phyloP scores from a whole-genome alignment of 2,797 vertebrate genomes.

The Xerus rutilus region DNA sequence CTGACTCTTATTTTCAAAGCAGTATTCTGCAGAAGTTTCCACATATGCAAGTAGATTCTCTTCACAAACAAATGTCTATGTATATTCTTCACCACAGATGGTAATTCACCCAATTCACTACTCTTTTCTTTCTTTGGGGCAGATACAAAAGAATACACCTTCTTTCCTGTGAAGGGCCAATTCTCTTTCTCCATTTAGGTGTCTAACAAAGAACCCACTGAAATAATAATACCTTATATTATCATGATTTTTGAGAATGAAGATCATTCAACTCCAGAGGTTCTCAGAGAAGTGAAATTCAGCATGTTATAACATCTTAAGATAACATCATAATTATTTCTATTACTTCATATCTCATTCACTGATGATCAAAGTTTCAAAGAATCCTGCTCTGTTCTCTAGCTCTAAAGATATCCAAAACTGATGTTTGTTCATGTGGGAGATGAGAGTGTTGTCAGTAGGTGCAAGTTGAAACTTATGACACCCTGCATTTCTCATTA shows the following conservation, averaged over 20 bases:
- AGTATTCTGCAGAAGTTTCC: neutral
- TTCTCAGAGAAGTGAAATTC: conserved; percentile 55
- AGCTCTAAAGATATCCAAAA: neutral
- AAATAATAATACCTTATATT: conserved; percentile 17
- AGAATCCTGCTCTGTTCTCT: neutral
- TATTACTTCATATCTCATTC: neutral
- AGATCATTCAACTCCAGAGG: neutral
- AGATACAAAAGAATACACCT: neutral
- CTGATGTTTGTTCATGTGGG: neutral
- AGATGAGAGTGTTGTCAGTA: neutral
- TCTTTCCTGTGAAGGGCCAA: conserved; percentile 2
- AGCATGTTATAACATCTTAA: neutral
- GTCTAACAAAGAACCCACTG: neutral
- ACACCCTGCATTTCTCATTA: neutral
- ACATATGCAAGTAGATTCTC: neutral
- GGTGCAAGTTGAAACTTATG: conserved; percentile 25
- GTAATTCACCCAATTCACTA: neutral
- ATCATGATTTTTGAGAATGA: conserved; percentile 16
- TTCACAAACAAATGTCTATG: neutral
- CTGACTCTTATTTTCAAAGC: neutral
- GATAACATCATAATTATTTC: conserved; percentile 4
- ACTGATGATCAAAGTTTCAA: conserved; percentile 22
- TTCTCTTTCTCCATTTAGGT: neutral
- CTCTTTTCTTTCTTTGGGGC: neutral
- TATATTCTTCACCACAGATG: neutral